Evolutionary conservation across 1,140 invertebrate species (phyloP).

Genomic region (Drosophila paulistorum): DNA sequence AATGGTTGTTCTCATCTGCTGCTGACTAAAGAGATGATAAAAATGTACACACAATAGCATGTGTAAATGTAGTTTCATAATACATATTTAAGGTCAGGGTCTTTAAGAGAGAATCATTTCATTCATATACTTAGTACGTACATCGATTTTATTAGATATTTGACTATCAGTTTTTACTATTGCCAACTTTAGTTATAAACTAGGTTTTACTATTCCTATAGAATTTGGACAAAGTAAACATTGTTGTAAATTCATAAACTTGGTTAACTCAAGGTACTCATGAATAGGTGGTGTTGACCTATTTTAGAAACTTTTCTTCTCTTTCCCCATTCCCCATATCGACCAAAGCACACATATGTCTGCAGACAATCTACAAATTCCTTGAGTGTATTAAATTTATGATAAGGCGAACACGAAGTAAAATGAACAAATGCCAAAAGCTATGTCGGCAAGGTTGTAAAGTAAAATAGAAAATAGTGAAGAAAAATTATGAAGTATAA

Average conservation of each 20-base stretch:
- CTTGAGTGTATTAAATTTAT: conserved; percentile 45
- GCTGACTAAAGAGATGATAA: background rate
- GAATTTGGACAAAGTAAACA: background rate
- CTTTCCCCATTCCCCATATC: background rate
- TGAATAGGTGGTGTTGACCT: background rate
- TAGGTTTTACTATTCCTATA: background rate
- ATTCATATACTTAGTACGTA: too few relatives aligned
- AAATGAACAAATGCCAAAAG: conserved; percentile 27
- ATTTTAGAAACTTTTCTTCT: conserved; percentile 2
- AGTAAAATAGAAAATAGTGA: conserved; percentile 16
- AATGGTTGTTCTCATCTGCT: background rate
- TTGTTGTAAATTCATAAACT: background rate
- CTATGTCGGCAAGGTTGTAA: conserved; percentile 42
- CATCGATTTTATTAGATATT: too few relatives aligned
- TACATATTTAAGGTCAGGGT: background rate
- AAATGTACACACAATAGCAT: background rate
- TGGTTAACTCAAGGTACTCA: background rate
- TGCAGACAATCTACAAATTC: conserved; percentile 18
- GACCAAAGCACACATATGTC: background rate
- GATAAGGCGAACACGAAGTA: background rate
- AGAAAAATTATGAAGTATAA: conserved; percentile 66
- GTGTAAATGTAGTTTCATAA: background rate
- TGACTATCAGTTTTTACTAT: background rate
- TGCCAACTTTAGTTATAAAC: too few relatives aligned
- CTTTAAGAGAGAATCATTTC: too few relatives aligned